Percentiles rank a stretch among this genome's conserved stretches.
Conservation (phyloP, 2,797 vertebrate species). For the Bovichtus diacanthus region DNA sequence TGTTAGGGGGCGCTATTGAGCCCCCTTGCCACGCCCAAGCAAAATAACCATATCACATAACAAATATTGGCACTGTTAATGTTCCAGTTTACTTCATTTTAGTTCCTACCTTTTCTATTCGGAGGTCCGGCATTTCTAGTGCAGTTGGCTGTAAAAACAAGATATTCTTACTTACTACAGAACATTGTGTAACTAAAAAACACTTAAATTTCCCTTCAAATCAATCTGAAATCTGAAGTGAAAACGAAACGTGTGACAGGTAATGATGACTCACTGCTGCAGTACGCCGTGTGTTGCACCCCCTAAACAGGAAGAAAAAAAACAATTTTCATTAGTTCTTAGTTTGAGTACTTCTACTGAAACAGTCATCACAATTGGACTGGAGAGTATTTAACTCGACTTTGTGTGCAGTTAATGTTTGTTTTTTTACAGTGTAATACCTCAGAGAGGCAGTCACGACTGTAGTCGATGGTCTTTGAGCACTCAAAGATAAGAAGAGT, state of each 20-base stretch:
- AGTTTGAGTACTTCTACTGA: background rate
- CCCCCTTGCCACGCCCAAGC: too few species aligned
- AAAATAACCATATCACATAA: too few species aligned
- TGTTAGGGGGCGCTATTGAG: too few species aligned
- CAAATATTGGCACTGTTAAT: too few species aligned
- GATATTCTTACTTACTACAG: background rate
- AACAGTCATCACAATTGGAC: background rate
- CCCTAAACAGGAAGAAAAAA: background rate
- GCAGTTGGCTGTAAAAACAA: constrained; percentile 16
- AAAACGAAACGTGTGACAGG: background rate
- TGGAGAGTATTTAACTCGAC: background rate
- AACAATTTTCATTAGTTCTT: background rate
- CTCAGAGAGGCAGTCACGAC: background rate
- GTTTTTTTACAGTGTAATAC: constrained; percentile 6
- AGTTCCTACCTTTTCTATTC: accelerated
- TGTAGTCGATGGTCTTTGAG: accelerated
- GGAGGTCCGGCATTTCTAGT: accelerated
- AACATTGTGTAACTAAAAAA: background rate
- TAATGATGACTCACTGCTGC: constrained; percentile 16
- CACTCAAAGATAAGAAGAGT: accelerated
- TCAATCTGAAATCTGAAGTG: background rate
- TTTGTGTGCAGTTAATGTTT: background rate
- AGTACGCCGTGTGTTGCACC: accelerated
- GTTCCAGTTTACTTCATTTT: background rate
- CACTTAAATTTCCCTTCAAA: too few species aligned